These are phyloP conservation scores for Pardosa pseudoannulata DNA, from an alignment of 2,888 invertebrate species.

Conservation along the genomic window DNA sequence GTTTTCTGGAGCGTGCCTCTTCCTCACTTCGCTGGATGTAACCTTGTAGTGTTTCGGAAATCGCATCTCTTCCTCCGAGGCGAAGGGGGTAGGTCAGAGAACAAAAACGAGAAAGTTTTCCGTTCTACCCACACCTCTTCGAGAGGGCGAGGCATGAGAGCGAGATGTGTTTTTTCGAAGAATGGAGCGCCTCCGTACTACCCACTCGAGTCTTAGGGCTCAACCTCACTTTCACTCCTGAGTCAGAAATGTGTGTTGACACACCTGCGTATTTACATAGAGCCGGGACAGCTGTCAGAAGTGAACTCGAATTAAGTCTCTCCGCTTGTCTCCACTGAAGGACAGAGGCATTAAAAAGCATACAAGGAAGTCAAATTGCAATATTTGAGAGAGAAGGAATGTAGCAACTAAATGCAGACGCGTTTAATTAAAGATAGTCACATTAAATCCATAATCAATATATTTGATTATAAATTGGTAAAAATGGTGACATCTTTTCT, in stretches of 20 bases:
- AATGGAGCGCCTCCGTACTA: conserved; percentile 29
- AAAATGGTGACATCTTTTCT: no score
- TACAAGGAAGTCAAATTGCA: no score
- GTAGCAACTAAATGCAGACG: no score
- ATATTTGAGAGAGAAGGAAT: no score
- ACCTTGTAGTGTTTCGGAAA: neutral
- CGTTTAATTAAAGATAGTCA: no score
- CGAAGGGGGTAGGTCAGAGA: conserved; percentile 8
- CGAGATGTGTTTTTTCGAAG: conserved; percentile 6
- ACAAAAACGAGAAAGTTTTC: neutral
- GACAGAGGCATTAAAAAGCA: no score
- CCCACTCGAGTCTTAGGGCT: conserved; percentile 20
- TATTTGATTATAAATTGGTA: no score
- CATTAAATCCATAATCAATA: no score
- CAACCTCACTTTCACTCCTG: conserved; percentile 15
- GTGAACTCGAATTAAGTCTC: neutral
- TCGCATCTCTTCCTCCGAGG: neutral
- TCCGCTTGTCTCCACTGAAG: neutral
- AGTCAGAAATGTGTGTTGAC: conserved; percentile 3
- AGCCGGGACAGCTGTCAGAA: neutral
- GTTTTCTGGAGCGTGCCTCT: neutral
- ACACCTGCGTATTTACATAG: conserved; percentile 2
- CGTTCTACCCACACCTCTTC: conserved; percentile 23
- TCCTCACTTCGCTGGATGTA: neutral
- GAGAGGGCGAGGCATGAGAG: conserved; percentile 31